Evolutionary conservation across 2,113 vertebrate species (phyloP), one percentile per base, ranked within the genome.

Genomic region (Heloderma charlesbogerti): DNA sequence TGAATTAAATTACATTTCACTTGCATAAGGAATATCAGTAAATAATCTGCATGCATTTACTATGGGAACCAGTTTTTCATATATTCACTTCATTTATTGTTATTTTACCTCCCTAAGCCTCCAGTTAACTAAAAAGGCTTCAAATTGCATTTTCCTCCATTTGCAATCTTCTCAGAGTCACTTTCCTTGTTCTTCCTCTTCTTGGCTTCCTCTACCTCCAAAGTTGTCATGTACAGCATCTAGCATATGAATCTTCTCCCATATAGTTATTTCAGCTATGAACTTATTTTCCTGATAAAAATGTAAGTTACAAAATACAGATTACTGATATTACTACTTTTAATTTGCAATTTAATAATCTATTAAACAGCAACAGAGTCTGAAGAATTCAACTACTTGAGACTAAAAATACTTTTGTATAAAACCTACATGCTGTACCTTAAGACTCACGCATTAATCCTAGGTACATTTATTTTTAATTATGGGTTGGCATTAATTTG

Each of bases 401-500:
- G 84, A 22, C 75, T 37, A 40, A 71, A 69, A 87, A 92, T 78
- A 80, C 0, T 66, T 34, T 45, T 91, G 12, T 4, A 84, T 66
- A 77, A 80, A 37, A 88, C 27, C 54, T 69, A 34, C 15, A 45
- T 88, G 71, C 85, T 86, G 8, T 22, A 51, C 40, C 4, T 88
- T 88, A 66, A 15, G 67, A 27, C 18, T 92, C 67, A 94, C 16
- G 1, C 84, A 18, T 89, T 95, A 82, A 92, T 27, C 87, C 63
- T 87, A 75, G 83, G 86, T 90, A 29, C 43, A 67, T 80, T 60
- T 16, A 60, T 94, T 91, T 87, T 88, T 88, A 63, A 83, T 90
- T 84, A 75, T 40, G 6, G 0, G 15, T 31, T 87, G 72, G 4
- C 0, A 29, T 79, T 87, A 87, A 87, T 87, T 43, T 13, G 86